Conservation (phyloP, 2,888 invertebrate species). For the Selenia dentaria region DNA sequence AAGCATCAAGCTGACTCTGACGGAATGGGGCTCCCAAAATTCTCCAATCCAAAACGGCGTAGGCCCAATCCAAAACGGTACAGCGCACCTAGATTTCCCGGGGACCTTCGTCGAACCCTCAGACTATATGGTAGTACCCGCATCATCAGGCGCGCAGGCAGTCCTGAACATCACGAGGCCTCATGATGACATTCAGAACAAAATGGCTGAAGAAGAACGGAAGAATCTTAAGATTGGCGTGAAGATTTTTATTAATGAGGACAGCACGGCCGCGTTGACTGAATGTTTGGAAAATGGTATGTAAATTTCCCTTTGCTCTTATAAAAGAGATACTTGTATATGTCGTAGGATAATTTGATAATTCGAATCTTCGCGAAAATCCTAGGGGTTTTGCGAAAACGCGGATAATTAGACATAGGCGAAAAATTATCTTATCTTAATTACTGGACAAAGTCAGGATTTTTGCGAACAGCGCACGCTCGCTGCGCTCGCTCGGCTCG, state of each 20-base stretch:
- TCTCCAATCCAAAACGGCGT: constrained; percentile 52
- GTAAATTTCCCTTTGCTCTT: too few relatives aligned
- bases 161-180: constrained; percentile 83
- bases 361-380: too few relatives aligned
- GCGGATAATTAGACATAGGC: too few relatives aligned
- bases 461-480: too few relatives aligned
- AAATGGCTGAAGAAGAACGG: constrained; percentile 88
- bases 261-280: constrained; percentile 86
- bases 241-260: constrained; percentile 92
- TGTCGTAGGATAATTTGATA: too few relatives aligned
- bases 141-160: constrained; percentile 45
- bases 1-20: constrained; percentile 75
- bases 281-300: constrained; percentile 91
- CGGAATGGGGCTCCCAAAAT: constrained; percentile 72
- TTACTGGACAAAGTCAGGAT: too few relatives aligned
- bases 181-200: constrained; percentile 85
- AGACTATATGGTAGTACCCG: constrained; percentile 61
- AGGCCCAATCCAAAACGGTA: constrained; percentile 56
- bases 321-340: too few relatives aligned
- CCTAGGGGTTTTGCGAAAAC: too few relatives aligned
- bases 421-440: too few relatives aligned
- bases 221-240: constrained; percentile 93
- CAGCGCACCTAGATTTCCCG: constrained; percentile 40
- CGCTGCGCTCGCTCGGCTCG: too few relatives aligned
- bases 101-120: constrained; percentile 50